Percentiles rank a stretch among this genome's conserved stretches.
Conservation (phyloP, 2,113 vertebrate species). For the Oncorhynchus nerka region DNA sequence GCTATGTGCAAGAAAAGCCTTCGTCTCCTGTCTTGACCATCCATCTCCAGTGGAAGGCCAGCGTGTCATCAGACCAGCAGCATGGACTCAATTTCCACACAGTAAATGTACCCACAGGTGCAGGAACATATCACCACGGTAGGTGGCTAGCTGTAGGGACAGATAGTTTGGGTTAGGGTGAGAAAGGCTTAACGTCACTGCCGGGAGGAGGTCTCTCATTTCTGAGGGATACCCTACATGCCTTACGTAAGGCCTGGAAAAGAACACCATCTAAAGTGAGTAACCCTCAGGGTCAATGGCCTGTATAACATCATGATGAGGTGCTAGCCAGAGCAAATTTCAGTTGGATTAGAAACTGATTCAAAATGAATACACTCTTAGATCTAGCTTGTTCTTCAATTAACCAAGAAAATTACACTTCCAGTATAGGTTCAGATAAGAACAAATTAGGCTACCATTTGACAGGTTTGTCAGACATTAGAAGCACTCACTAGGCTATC, state of each 20-base stretch:
- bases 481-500: too few relatives aligned
- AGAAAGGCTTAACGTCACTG: neutral
- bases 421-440: neutral
- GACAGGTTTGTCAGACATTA: neutral
- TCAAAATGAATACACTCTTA: neutral
- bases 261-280: neutral
- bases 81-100: constrained; percentile 33
- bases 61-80: constrained; percentile 41
- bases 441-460: neutral
- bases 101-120: constrained; percentile 3
- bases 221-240: constrained; percentile 36
- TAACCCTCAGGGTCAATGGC: neutral
- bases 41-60: constrained; percentile 27
- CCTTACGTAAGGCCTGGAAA: constrained; percentile 15
- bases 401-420: neutral
- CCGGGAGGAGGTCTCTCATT: neutral
- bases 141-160: neutral
- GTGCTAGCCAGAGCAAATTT: too few relatives aligned
- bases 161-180: neutral
- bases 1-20: neutral
- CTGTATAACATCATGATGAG: too few relatives aligned
- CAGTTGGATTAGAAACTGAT: neutral
- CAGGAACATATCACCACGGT: neutral
- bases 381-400: neutral
- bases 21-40: neutral